Conservation (phyloP, 2,113 vertebrate species). For the Psephotus haematonotus region DNA sequence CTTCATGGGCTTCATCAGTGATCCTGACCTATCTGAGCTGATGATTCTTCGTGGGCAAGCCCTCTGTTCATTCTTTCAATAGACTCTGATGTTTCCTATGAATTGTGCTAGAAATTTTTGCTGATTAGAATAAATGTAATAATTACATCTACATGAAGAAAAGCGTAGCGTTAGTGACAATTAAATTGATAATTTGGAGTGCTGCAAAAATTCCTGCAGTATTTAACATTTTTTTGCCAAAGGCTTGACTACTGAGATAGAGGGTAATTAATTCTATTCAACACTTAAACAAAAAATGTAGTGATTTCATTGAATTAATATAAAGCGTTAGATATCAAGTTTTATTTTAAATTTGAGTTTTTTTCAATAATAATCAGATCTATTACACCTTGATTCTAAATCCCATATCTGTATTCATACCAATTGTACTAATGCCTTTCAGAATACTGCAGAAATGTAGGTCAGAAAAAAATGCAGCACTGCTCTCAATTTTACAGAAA, state of each 20-base stretch:
- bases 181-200: neutral
- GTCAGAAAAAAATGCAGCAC: neutral
- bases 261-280: neutral
- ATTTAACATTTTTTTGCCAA: neutral
- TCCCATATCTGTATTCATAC: neutral
- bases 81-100: neutral
- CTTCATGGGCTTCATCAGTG: neutral
- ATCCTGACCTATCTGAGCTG: neutral
- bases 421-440: neutral
- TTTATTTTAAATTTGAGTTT: neutral
- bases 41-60: neutral
- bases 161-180: neutral
- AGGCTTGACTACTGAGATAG: neutral
- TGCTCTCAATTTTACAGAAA: neutral
- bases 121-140: neutral
- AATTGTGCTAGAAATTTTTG: neutral
- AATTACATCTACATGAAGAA: neutral
- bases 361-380: neutral
- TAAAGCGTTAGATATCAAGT: neutral
- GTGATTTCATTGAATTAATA: neutral
- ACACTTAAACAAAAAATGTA: neutral
- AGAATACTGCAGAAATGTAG: neutral
- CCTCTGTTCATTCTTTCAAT: neutral
- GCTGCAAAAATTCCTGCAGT: neutral
- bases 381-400: neutral